These are phyloP conservation scores for Lucilia cuprina DNA, from an alignment of 1,140 invertebrate species.

Conservation along the genomic window DNA sequence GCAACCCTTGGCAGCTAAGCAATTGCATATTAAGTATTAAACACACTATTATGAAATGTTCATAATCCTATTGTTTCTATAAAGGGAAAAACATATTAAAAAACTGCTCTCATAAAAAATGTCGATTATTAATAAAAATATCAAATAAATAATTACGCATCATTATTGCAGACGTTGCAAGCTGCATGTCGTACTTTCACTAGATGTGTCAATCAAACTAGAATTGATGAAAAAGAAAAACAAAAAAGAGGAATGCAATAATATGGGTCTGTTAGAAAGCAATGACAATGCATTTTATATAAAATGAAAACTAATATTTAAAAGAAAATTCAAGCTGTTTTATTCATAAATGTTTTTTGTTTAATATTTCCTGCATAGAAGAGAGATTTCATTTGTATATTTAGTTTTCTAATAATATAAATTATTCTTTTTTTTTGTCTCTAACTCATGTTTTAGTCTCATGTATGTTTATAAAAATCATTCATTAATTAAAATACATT, in stretches of 20 bases:
- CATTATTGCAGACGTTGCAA: not conserved
- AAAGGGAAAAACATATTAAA: not conserved
- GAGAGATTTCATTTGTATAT: constrained; percentile 23
- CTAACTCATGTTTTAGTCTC: not conserved
- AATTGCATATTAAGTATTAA: not conserved
- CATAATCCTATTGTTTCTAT: not conserved
- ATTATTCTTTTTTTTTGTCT: not conserved
- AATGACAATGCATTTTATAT: constrained; percentile 24
- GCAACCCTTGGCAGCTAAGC: not conserved
- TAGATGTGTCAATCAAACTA: constrained; percentile 24
- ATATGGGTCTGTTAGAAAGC: not conserved
- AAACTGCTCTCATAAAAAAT: not conserved
- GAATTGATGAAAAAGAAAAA: not conserved
- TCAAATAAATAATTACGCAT: constrained; percentile 21
- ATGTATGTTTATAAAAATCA: not conserved
- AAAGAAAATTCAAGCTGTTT: not conserved
- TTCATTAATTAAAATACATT: not conserved
- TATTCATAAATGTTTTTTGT: not conserved
- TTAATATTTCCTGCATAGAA: not conserved
- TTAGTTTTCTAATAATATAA: not conserved
- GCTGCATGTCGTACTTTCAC: constrained; percentile 8
- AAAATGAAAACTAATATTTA: not conserved
- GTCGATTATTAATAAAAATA: not conserved
- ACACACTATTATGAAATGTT: not conserved
- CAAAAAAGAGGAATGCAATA: not conserved